Conservation (phyloP, 1,140 invertebrate species). For the Drosophila mojavensis region DNA sequence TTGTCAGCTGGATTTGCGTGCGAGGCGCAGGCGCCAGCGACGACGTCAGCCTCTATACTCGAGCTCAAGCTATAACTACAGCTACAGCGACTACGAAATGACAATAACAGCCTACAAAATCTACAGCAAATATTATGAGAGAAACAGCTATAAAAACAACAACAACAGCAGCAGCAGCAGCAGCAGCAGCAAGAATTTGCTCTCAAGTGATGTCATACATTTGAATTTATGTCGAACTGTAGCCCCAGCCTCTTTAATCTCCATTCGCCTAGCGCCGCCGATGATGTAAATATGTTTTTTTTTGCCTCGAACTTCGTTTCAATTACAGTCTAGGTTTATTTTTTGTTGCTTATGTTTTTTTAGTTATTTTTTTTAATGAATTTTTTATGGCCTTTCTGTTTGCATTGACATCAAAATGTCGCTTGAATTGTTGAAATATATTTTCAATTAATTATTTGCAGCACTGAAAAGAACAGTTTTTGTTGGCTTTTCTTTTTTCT, state of each 20-base stretch:
- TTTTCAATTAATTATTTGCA: slow-evolving; percentile 69
- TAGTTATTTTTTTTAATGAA: slow-evolving; percentile 5
- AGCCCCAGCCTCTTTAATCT: slow-evolving; percentile 54
- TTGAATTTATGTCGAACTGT: slow-evolving; percentile 60
- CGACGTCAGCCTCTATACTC: slow-evolving; percentile 63
- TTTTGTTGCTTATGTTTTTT: not conserved
- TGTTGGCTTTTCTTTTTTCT: not conserved
- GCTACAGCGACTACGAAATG: slow-evolving; percentile 24
- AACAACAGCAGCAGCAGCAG: slow-evolving; percentile 14
- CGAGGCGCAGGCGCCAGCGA: slow-evolving; percentile 71
- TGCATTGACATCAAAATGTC: slow-evolving; percentile 77
- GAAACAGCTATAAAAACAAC: slow-evolving; percentile 11
- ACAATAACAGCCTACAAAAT: slow-evolving; percentile 27
- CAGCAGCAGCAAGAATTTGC: slow-evolving; percentile 36
- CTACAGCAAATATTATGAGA: slow-evolving; percentile 9
- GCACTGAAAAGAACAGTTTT: slow-evolving; percentile 9
- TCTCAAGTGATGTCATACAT: slow-evolving; percentile 74
- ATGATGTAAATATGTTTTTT: slow-evolving; percentile 58
- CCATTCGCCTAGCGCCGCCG: slow-evolving; percentile 26
- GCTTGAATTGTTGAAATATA: slow-evolving; percentile 63
- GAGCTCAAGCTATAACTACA: slow-evolving; percentile 34
- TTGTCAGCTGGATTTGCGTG: slow-evolving; percentile 58
- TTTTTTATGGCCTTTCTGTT: slow-evolving; percentile 56
- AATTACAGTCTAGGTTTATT: slow-evolving; percentile 33
- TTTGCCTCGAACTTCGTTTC: slow-evolving; percentile 34